Percentiles rank a stretch among this genome's conserved stretches.
These are phyloP conservation scores for Phataginus tricuspis DNA, from an alignment of 2,797 vertebrate genomes.

Conservation along the genomic window DNA sequence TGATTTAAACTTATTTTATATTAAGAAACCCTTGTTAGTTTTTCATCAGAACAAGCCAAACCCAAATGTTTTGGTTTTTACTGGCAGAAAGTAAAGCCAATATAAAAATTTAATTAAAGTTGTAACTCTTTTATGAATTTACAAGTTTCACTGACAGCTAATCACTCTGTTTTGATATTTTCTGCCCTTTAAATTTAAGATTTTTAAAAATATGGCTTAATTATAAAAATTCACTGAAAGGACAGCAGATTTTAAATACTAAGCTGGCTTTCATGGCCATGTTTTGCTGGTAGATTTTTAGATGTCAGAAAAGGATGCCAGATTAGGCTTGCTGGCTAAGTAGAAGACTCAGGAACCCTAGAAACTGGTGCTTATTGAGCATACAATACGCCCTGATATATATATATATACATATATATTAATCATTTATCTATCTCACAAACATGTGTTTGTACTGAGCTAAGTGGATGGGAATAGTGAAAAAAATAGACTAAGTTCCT, in stretches of 20 bases:
- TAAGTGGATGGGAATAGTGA: not conserved
- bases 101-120: slow-evolving; percentile 62
- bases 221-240: slow-evolving; percentile 27
- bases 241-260: not conserved
- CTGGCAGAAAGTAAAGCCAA: slow-evolving; percentile 45
- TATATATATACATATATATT: not conserved
- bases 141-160: slow-evolving; percentile 38
- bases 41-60: slow-evolving; percentile 2
- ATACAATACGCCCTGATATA: not conserved
- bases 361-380: not conserved
- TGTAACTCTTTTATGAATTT: slow-evolving; percentile 36
- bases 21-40: not conserved
- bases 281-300: not conserved
- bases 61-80: slow-evolving; percentile 31
- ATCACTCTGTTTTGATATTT: slow-evolving; percentile 30
- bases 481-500: not conserved
- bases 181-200: not conserved
- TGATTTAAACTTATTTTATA: slow-evolving; percentile 36
- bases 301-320: not conserved
- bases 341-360: not conserved
- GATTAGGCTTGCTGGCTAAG: not conserved
- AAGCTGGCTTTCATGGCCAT: not conserved
- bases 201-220: slow-evolving; percentile 36
- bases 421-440: not conserved
- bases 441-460: not conserved